phyloP scores from a whole-genome alignment of 2,113 vertebrate species.

The Oncorhynchus gorbuscha region DNA sequence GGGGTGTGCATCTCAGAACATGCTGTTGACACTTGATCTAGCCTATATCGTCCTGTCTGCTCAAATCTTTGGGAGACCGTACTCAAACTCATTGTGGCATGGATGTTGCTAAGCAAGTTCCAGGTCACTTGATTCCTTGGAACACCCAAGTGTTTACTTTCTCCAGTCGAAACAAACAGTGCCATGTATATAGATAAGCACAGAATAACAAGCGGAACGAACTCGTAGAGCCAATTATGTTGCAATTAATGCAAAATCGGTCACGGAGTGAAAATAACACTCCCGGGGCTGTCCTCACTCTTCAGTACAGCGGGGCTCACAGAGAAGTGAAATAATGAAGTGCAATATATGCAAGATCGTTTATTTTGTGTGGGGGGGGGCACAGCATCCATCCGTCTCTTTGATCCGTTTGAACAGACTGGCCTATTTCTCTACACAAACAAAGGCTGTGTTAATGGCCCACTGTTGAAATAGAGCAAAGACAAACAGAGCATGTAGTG shows the following conservation, averaged over 20 bases:
- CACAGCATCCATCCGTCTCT: not conserved
- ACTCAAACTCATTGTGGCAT: no score
- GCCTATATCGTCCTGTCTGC: not conserved
- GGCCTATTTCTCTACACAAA: conserved; percentile 5
- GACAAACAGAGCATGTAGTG: conserved; percentile 2
- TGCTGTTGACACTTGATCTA: not conserved
- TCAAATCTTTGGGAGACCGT: no score
- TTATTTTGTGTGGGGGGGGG: not conserved
- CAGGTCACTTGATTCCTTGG: no score
- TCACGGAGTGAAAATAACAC: no score
- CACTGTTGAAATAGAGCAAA: not conserved
- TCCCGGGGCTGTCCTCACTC: not conserved
- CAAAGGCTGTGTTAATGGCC: conserved; percentile 8
- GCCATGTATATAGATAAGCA: no score
- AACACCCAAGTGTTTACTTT: no score
- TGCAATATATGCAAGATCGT: not conserved
- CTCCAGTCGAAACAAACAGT: no score
- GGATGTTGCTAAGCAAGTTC: no score
- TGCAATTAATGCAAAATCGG: no score
- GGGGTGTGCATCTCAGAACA: not conserved
- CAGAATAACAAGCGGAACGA: no score
- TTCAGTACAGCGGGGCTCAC: not conserved
- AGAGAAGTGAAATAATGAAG: not conserved
- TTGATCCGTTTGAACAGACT: no score
- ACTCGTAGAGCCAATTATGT: no score